Conservation (phyloP, 2,797 vertebrate species). For the Anniella stebbinsi region DNA sequence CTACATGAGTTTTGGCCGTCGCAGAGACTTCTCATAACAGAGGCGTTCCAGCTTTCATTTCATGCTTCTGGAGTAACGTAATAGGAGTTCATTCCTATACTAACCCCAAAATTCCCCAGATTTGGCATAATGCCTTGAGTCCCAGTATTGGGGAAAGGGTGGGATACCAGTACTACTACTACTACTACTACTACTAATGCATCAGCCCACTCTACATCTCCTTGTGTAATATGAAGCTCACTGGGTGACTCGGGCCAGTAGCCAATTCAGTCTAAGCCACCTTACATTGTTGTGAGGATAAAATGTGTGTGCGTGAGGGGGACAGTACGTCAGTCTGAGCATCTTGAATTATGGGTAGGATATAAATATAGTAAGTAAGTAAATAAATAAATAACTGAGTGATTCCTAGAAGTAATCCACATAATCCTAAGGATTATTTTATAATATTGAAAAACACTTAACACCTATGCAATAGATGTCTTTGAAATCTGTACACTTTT, state of each 20-base stretch:
- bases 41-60: constrained; percentile 1
- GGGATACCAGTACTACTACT: too few species aligned
- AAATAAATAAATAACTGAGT: neutral
- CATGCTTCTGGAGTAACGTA: neutral
- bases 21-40: constrained; percentile 14
- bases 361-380: too few species aligned
- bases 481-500: constrained; percentile 33
- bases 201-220: neutral
- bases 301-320: neutral
- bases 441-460: neutral
- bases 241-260: neutral
- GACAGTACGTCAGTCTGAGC: neutral
- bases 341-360: neutral
- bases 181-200: too few species aligned
- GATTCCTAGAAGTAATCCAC: neutral
- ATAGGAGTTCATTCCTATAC: neutral
- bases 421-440: neutral
- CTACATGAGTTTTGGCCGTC: neutral
- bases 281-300: neutral
- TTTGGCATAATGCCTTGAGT: neutral
- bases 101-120: neutral
- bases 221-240: too few species aligned
- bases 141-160: too few species aligned
- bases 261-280: neutral
- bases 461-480: neutral